phyloP scores from a whole-genome alignment of 53 echinoderm and acorn worm species.

The Glandiceps talaboti region DNA sequence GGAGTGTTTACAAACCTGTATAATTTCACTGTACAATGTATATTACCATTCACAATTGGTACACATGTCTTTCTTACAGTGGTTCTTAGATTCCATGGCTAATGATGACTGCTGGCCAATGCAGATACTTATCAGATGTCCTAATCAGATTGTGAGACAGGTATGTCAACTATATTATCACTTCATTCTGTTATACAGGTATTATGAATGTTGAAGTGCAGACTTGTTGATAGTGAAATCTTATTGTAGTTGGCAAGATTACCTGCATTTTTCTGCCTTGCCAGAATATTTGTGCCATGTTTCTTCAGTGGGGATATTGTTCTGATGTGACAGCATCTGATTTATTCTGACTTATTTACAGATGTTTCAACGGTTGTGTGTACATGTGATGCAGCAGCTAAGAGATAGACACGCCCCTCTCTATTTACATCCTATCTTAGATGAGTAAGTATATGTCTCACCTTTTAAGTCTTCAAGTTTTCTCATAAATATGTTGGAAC shows the following conservation, averaged over 20 bases:
- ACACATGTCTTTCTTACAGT: constrained; percentile 42
- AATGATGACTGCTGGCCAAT: constrained; percentile 89
- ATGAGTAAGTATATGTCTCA: constrained; percentile 67
- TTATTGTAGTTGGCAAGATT: not conserved
- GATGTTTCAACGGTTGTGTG: constrained; percentile 78
- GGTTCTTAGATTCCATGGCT: constrained; percentile 88
- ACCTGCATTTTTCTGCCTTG: no score
- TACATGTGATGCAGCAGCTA: constrained; percentile 77
- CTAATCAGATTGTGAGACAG: constrained; percentile 72
- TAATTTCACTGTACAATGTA: no score
- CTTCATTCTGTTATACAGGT: no score
- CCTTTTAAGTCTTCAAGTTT: no score
- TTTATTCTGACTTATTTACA: constrained; percentile 16
- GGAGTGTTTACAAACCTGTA: no score
- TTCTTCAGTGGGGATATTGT: no score
- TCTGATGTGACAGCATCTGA: no score
- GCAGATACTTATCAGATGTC: constrained; percentile 80
- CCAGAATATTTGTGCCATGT: no score
- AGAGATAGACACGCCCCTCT: constrained; percentile 75
- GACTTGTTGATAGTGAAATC: no score
- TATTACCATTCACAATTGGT: no score
- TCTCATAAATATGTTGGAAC: no score
- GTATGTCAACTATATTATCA: constrained; percentile 14
- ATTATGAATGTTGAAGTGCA: no score
- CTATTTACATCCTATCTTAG: constrained; percentile 64